Evolutionary conservation across 2,113 vertebrate genomes (phyloP).

Genomic region (Mormyrus lacerda): DNA sequence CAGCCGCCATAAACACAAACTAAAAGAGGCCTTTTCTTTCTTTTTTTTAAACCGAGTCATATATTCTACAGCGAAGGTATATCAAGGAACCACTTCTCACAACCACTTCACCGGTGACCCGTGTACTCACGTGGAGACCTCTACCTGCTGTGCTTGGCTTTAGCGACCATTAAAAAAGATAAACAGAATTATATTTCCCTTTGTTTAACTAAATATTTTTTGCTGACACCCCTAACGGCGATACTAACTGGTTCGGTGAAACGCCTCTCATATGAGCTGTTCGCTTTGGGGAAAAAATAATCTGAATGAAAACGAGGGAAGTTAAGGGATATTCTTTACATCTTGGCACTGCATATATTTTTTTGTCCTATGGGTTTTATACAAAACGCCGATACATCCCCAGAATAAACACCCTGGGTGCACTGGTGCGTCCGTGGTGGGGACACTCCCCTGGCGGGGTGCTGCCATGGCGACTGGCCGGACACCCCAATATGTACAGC

Average conservation of each 20-base stretch:
- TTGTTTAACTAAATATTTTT: slow-evolving; percentile 14
- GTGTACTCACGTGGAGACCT: slow-evolving; percentile 29
- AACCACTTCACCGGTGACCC: slow-evolving; percentile 30
- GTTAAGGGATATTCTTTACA: slow-evolving; percentile 90
- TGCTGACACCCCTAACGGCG: slow-evolving; percentile 61
- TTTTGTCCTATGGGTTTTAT: slow-evolving; percentile 65
- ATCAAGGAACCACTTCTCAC: slow-evolving; percentile 7
- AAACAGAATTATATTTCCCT: slow-evolving; percentile 6
- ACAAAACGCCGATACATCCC: slow-evolving; percentile 88
- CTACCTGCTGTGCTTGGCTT: slow-evolving; percentile 46
- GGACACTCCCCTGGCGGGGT: not conserved
- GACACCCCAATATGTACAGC: slow-evolving; percentile 57
- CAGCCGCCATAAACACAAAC: slow-evolving; percentile 14
- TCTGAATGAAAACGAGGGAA: slow-evolving; percentile 51
- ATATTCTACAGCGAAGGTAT: slow-evolving; percentile 23
- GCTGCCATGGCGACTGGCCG: not conserved
- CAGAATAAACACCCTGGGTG: slow-evolving; percentile 76
- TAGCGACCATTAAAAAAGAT: slow-evolving; percentile 41
- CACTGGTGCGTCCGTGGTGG: not conserved
- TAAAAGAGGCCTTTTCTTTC: slow-evolving; percentile 2
- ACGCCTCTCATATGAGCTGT: slow-evolving; percentile 60
- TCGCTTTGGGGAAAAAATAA: slow-evolving; percentile 47
- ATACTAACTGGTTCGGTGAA: slow-evolving; percentile 58
- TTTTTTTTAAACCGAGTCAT: not conserved
- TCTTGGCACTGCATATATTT: slow-evolving; percentile 90